phyloP scores from a whole-genome alignment of 2,797 vertebrate species.

The Halcyon smyrnensis region DNA sequence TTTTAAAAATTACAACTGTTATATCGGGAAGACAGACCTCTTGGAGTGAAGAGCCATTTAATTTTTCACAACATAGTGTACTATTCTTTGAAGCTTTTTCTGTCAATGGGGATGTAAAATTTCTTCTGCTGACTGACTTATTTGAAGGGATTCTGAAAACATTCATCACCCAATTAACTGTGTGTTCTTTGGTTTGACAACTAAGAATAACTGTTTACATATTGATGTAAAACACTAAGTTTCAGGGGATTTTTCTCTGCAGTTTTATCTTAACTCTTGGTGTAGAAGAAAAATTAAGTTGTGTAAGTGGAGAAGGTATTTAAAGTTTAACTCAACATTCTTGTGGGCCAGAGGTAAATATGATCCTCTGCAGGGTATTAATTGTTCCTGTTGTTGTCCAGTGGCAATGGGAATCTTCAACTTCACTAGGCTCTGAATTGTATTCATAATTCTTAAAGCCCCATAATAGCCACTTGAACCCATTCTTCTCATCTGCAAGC shows the following conservation, averaged over 20 bases:
- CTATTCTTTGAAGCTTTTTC: conserved; percentile 41
- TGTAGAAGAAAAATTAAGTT: not conserved
- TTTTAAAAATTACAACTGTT: conserved; percentile 16
- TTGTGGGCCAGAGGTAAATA: not conserved
- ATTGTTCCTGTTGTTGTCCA: not conserved
- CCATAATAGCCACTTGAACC: not conserved
- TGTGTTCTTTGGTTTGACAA: conserved; percentile 2
- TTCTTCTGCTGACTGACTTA: conserved; percentile 48
- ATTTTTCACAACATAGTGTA: conserved; percentile 8
- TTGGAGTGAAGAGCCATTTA: not conserved
- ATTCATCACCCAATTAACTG: not conserved
- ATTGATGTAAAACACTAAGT: not conserved
- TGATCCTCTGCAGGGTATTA: not conserved
- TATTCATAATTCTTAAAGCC: conserved; percentile 1
- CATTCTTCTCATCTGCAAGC: conserved; percentile 18
- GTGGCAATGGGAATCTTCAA: not conserved
- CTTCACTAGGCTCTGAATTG: not conserved
- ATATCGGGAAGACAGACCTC: not conserved
- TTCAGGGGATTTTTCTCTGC: conserved; percentile 12
- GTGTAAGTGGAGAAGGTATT: not conserved
- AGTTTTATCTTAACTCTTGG: not conserved
- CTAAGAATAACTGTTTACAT: conserved; percentile 40
- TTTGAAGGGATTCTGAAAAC: conserved; percentile 50
- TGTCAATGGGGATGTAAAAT: not conserved
- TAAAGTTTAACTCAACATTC: not conserved